Percentiles rank a stretch among this genome's conserved stretches.
Conservation (phyloP, 2,797 vertebrate genomes). For the Pseudocheirus occidentalis region DNA sequence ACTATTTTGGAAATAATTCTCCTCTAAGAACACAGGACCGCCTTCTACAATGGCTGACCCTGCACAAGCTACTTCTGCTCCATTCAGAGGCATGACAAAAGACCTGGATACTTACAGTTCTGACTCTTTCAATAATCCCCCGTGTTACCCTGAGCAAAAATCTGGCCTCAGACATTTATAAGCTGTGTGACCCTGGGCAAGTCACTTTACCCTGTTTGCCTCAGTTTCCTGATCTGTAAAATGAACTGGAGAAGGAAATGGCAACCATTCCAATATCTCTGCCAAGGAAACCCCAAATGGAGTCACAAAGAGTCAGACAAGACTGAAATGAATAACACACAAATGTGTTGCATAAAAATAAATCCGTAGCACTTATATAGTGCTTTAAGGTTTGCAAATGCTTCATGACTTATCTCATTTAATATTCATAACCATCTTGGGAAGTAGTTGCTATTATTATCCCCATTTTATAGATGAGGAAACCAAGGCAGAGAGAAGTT, state of each 20-base stretch:
- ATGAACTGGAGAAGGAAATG: too few species aligned
- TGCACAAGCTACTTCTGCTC: not conserved
- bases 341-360: too few species aligned
- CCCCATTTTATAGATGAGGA: too few species aligned
- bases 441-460: not conserved
- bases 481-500: not conserved
- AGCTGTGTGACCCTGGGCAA: too few species aligned
- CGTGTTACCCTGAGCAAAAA: not conserved
- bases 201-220: too few species aligned
- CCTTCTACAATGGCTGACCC: not conserved
- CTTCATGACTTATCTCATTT: not conserved
- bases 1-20: not conserved
- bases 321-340: too few species aligned
- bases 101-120: not conserved
- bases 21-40: not conserved
- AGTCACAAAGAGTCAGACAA: too few species aligned
- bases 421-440: not conserved
- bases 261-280: too few species aligned
- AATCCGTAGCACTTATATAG: too few species aligned
- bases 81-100: not conserved
- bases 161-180: not conserved
- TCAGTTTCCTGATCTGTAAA: too few species aligned
- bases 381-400: not conserved
- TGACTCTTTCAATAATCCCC: not conserved
- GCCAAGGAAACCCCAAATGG: too few species aligned